Base-by-base conservation (phyloP, 2,113 vertebrate genomes). In the Lathamus discolor region DNA sequence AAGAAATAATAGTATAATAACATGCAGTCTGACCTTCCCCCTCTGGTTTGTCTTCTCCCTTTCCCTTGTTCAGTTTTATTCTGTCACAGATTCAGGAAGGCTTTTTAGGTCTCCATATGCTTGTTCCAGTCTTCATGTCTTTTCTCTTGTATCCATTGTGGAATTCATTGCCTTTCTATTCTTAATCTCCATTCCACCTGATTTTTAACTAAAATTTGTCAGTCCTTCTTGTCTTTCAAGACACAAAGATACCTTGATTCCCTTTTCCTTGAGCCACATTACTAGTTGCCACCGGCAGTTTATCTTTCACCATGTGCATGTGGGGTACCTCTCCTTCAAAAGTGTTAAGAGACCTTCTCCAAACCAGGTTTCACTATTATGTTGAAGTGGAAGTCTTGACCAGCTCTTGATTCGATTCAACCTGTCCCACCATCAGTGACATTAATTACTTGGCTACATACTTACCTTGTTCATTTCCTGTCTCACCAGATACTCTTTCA, bases 221-320 rank as follows among this genome's bases (percentile, higher is more conserved):
- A 23, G 10, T 63, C 48, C 7, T 44, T 37, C 5, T 41, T 10
- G 13, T 61, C 51, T 57, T 17, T 13, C 14, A 76, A 55, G 43
- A 17, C 27, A 51, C 16, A 54, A n/a, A 39, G 78, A 15, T 18
- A 9, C 6, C 18, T 10, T 24, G 7, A 35, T 51, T 69, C 17
- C 13, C 5, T 64, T 85, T 77, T 51, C 8, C 33, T 46, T 66
- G 13, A 74, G 8, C 24, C 10, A 25, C 19, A 7, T 63, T 59
- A 7, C 13, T 79, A 43, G 27, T 48, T 64, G 23, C 17, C 6
- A 31, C 9, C 28, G 62, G 16, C 27, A 77, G 77, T 73, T 73
- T 19, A n/a, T 31, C 13, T 29, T 25, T 72, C 1, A 5, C 7
- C 66, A 9, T 1, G 0, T 70, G 2, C 5, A 1, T 9, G 23